These are phyloP conservation scores for Sylvia atricapilla DNA, from an alignment of 2,113 vertebrate species.

Conservation along the genomic window DNA sequence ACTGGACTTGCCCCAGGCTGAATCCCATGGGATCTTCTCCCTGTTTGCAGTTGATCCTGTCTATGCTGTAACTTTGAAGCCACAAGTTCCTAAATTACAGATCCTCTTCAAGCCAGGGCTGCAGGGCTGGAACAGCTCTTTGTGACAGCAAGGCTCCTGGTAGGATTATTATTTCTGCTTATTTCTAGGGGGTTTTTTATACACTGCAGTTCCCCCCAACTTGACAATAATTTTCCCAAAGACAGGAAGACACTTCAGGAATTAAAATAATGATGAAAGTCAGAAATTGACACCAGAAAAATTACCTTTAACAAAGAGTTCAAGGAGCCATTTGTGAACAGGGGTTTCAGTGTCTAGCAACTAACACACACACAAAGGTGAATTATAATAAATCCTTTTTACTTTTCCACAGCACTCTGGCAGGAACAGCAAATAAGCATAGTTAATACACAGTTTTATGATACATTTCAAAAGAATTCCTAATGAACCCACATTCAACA, in stretches of 20 bases:
- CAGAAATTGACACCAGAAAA: not conserved
- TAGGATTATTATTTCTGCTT: not conserved
- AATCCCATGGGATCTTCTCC: not conserved
- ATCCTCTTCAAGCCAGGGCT: not conserved
- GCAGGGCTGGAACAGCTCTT: not conserved
- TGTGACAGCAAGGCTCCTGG: not conserved
- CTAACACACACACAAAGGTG: not conserved
- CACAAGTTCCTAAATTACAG: not conserved
- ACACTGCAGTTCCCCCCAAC: not conserved
- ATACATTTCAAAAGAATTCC: not conserved
- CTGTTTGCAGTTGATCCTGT: not conserved
- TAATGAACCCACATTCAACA: not conserved
- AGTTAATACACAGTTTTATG: not conserved
- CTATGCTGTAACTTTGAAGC: fast-evolving
- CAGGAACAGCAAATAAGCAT: not conserved
- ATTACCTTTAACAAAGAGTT: not conserved
- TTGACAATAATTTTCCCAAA: not conserved
- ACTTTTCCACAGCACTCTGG: not conserved
- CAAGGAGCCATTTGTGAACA: not conserved
- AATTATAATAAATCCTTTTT: not conserved
- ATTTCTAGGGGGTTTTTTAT: not conserved
- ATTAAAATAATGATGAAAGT: not conserved
- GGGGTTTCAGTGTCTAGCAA: not conserved
- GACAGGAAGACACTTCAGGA: not conserved
- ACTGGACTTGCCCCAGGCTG: not conserved